Conservation (phyloP, 2,797 vertebrate genomes). For the Lateolabrax maculatus region DNA sequence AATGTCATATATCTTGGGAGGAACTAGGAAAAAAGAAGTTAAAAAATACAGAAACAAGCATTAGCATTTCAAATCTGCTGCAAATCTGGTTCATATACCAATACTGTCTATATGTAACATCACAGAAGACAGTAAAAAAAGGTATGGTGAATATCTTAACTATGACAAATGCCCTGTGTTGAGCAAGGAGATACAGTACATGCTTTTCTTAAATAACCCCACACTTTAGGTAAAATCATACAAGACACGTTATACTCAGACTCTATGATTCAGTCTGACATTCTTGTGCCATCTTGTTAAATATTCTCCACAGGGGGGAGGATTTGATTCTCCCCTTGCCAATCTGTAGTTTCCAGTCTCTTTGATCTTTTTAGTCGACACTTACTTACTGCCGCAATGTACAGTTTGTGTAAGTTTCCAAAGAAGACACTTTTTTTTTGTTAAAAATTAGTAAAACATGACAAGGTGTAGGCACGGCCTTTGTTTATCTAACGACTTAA, state of each 20-base stretch:
- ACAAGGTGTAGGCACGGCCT: not conserved
- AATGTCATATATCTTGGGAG: constrained; percentile 97
- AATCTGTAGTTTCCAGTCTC: constrained; percentile 7
- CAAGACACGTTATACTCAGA: not conserved
- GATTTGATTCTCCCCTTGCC: constrained; percentile 18
- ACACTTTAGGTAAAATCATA: constrained; percentile 19
- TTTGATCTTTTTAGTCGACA: constrained; percentile 17
- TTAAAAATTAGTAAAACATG: not conserved
- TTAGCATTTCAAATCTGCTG: constrained; percentile 56
- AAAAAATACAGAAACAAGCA: constrained; percentile 57
- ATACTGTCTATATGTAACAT: not conserved
- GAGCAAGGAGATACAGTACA: not conserved
- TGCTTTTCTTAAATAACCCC: not conserved
- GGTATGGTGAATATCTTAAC: not conserved
- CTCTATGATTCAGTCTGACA: constrained; percentile 26
- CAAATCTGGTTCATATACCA: constrained; percentile 14
- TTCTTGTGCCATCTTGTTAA: constrained; percentile 22
- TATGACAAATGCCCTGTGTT: not conserved
- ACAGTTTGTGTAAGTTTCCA: not conserved
- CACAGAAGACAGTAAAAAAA: constrained; percentile 2
- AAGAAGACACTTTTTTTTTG: not conserved
- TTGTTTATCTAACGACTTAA: not conserved
- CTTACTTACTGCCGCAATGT: not conserved
- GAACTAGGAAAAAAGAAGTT: constrained; percentile 85
- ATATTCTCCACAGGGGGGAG: not conserved